Conservation (phyloP, 1,140 invertebrate genomes). For the Aphaenogaster rudis region DNA sequence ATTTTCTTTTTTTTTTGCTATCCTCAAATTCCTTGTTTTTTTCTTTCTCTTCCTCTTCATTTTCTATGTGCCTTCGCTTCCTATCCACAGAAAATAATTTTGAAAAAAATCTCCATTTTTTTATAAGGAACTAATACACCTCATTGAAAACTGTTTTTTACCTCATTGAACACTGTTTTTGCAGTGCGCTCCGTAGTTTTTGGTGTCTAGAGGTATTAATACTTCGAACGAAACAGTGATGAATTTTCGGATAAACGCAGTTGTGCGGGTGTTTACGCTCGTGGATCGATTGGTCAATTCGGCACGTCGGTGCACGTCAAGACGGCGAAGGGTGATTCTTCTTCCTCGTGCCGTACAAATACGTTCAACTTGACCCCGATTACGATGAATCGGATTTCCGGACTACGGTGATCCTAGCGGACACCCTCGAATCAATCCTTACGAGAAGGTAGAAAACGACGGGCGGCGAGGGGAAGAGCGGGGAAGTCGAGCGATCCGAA, state of each 20-base stretch:
- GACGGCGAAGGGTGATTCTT: constrained; percentile 66
- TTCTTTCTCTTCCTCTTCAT: too few relatives aligned
- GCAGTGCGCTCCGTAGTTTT: too few relatives aligned
- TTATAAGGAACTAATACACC: too few relatives aligned
- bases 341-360: constrained; percentile 73
- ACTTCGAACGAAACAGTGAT: background rate
- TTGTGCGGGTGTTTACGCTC: constrained; percentile 49
- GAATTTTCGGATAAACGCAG: background rate
- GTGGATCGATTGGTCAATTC: constrained; percentile 47
- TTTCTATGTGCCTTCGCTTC: too few relatives aligned
- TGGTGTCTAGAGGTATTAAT: too few relatives aligned
- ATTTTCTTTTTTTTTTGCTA: too few relatives aligned
- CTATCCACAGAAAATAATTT: too few relatives aligned
- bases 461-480: background rate
- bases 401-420: constrained; percentile 69
- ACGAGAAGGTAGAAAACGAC: constrained; percentile 23
- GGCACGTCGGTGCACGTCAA: constrained; percentile 69
- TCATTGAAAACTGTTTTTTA: too few relatives aligned
- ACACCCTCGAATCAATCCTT: constrained; percentile 72
- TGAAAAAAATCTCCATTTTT: too few relatives aligned
- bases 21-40: too few relatives aligned
- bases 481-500: constrained; percentile 52
- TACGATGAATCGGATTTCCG: constrained; percentile 75
- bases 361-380: constrained; percentile 76
- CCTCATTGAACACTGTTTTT: too few relatives aligned